Base-by-base conservation (phyloP, 2,888 invertebrate species). In the Rhynchonema sp. region DNA sequence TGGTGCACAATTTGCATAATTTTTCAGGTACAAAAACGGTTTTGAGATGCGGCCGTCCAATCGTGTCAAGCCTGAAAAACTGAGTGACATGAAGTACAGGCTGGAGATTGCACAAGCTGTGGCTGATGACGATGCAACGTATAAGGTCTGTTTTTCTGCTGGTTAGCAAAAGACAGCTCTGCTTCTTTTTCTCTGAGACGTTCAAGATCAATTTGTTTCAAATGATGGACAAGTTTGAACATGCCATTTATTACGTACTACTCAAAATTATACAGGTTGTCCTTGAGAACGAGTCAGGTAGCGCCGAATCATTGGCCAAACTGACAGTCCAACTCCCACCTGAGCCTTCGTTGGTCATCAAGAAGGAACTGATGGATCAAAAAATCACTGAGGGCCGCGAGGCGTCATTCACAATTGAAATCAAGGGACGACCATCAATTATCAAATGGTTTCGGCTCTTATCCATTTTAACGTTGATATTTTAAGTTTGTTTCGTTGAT, bases 361-460 rank as follows among this genome's bases (percentile, higher is more conserved):
- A 67, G 60, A 67, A 65, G 52, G 68, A 66, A n/a, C 63, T 73
- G 61, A 65, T 70, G 49, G 75, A 76, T 66, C 68, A 70, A 60
- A 69, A 72, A 46, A 73, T 75, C 49, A 68, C 71, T 58, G 71
- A 70, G 57, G 75, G 75, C 53, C 74, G 74, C 62, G 67, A 68
- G 58, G 74, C 74, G 9, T 67, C 71, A 57, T 76, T 77, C 66
- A 72, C 72, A 56, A 70, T 75, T 22, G 70, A 68, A 55, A 71
- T 75, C 23, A 68, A 68, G 58, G 69, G 70, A 26, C 62, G 66
- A 46, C 72, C 72, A 23, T 62, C 65, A 54, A 68, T 67, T 25
- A 64, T 72, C 55, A 67, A 67, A 58, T 72, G 71, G 71, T 58
- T 1, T n/a, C n/a, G n/a, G n/a, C n/a, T n/a, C n/a, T n/a, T n/a